Percentiles rank a stretch among this genome's conserved stretches.
Evolutionary conservation across 2,888 invertebrate species (phyloP).

Genomic region (Zaprionus obscuricornis): DNA sequence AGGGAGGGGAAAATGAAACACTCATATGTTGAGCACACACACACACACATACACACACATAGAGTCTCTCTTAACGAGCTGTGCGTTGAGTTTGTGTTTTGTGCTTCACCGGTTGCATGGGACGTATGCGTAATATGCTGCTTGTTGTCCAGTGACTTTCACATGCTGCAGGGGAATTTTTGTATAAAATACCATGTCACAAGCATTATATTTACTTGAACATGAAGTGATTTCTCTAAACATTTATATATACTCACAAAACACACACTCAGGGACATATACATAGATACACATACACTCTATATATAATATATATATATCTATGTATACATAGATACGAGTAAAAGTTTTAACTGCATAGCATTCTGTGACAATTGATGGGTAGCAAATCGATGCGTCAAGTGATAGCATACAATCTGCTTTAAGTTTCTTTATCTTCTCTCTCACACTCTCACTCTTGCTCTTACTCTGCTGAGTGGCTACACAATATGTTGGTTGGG

Average conservation of each 20-base stretch:
- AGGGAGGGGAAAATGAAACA: too few species aligned
- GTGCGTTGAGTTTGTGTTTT: slow-evolving; percentile 23
- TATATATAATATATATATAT: background rate
- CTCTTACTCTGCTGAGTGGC: too few species aligned
- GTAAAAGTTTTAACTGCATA: background rate
- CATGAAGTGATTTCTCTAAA: slow-evolving; percentile 12
- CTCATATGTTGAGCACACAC: too few species aligned
- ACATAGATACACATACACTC: background rate
- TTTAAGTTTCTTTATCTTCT: background rate
- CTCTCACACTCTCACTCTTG: too few species aligned
- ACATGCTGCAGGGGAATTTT: too few species aligned
- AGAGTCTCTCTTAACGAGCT: slow-evolving; percentile 44
- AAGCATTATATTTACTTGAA: slow-evolving; percentile 22
- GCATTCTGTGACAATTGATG: slow-evolving; percentile 30
- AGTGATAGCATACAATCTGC: too few species aligned
- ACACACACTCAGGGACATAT: too few species aligned
- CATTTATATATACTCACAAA: too few species aligned
- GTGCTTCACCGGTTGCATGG: slow-evolving; percentile 13
- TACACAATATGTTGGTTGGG: too few species aligned
- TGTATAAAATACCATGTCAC: too few species aligned
- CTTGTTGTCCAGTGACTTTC: background rate
- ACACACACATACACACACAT: background rate
- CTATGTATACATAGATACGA: background rate
- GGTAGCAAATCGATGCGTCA: slow-evolving; percentile 46
- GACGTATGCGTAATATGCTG: slow-evolving; percentile 43